These are phyloP conservation scores for Meloidogyne exigua DNA, from an alignment of 1,140 invertebrate species.

Conservation along the genomic window DNA sequence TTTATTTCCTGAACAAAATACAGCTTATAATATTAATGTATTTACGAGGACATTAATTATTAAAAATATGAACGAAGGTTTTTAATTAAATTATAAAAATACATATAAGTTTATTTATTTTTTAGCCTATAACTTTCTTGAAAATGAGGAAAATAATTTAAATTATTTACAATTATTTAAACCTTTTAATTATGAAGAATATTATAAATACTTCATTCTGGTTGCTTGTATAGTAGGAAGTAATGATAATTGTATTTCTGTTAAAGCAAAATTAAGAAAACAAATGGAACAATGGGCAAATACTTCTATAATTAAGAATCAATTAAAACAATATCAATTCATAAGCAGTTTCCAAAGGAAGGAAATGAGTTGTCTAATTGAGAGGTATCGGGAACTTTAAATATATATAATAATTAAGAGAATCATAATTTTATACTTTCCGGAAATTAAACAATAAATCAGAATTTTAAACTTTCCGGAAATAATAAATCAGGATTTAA, in stretches of 20 bases:
- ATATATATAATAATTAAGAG: too few relatives aligned
- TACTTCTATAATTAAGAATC: background rate
- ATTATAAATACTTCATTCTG: background rate
- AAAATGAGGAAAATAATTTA: background rate
- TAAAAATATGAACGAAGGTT: constrained; percentile 10
- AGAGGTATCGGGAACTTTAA: too few relatives aligned
- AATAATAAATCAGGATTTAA: too few relatives aligned
- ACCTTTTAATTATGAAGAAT: background rate
- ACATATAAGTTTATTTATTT: background rate
- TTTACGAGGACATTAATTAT: constrained; percentile 7
- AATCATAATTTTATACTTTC: too few relatives aligned
- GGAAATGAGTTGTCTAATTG: background rate
- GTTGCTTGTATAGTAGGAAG: background rate
- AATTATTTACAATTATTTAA: constrained; percentile 2
- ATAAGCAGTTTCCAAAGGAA: background rate
- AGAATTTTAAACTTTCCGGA: too few relatives aligned
- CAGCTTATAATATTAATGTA: constrained; percentile 8
- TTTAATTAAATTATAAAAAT: background rate
- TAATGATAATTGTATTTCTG: constrained; percentile 1
- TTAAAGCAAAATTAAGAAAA: background rate
- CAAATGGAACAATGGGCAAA: background rate
- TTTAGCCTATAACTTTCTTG: background rate
- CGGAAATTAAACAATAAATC: too few relatives aligned
- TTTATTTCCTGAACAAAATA: constrained; percentile 18
- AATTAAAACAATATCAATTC: background rate